A percentile compares a stretch with the other conserved stretches of the same genome.
These are phyloP conservation scores for Dallia pectoralis DNA, from an alignment of 2,797 vertebrate genomes.

Conservation along the genomic window DNA sequence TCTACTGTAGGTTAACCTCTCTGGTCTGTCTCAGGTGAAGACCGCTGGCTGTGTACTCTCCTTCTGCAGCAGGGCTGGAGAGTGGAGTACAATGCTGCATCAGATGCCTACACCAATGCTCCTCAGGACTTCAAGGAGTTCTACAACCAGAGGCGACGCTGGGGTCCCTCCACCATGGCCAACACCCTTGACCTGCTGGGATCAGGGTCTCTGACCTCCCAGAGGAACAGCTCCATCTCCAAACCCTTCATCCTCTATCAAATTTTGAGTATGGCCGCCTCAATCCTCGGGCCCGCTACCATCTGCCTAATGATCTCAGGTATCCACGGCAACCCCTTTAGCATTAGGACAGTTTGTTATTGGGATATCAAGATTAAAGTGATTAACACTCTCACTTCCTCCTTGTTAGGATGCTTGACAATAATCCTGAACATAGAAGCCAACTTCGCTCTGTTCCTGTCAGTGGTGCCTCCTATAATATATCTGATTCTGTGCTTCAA, in stretches of 20 bases:
- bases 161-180: conserved; percentile 76
- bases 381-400: conserved; percentile 2
- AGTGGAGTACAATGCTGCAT: too few species aligned
- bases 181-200: conserved; percentile 69
- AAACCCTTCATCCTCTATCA: conserved; percentile 73
- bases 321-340: conserved; percentile 18
- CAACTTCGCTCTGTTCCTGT: conserved; percentile 42
- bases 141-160: conserved; percentile 47
- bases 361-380: too few species aligned
- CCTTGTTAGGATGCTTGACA: conserved; percentile 59
- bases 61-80: too few species aligned
- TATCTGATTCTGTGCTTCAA: conserved; percentile 68
- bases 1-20: too few species aligned
- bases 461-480: conserved; percentile 58
- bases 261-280: conserved; percentile 58
- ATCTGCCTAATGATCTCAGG: conserved; percentile 72
- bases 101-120: too few species aligned
- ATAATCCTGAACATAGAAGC: conserved; percentile 22
- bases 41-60: too few species aligned
- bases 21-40: too few species aligned
- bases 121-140: too few species aligned
- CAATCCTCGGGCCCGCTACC: conserved; percentile 68
- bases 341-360: too few species aligned
- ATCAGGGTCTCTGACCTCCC: conserved; percentile 39
- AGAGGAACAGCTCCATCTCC: conserved; percentile 69